phyloP scores from a whole-genome alignment of 2,797 vertebrate species.

The Anguilla anguilla region DNA sequence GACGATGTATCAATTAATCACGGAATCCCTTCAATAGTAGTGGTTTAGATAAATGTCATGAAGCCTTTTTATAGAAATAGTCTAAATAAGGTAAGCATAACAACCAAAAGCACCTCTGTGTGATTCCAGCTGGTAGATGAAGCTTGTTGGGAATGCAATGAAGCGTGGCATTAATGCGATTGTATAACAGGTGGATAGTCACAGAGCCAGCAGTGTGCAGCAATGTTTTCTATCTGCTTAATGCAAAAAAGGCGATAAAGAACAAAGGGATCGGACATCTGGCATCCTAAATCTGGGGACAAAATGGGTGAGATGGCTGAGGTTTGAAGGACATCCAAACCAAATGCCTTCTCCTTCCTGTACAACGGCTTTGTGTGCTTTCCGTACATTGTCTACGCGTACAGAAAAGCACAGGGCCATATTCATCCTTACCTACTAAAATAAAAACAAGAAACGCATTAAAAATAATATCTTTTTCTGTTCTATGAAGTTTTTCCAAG shows the following conservation, averaged over 20 bases:
- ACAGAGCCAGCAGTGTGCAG: slow-evolving; percentile 49
- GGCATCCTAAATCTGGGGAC: slow-evolving; percentile 68
- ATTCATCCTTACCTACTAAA: background rate
- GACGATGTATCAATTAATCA: slow-evolving; percentile 10
- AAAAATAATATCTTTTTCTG: background rate
- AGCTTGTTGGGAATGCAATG: slow-evolving; percentile 39
- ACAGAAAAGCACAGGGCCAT: background rate
- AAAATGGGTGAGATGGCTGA: slow-evolving; percentile 59
- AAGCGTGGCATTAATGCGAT: slow-evolving; percentile 45
- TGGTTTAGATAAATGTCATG: background rate
- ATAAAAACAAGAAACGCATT: background rate
- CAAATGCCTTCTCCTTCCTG: background rate
- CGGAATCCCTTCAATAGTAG: slow-evolving; percentile 11
- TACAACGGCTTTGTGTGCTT: slow-evolving; percentile 18
- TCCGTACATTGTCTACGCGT: background rate
- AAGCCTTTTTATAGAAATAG: background rate
- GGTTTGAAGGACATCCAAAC: slow-evolving; percentile 24
- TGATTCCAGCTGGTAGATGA: background rate
- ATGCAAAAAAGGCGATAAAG: slow-evolving; percentile 55
- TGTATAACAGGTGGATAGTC: slow-evolving; percentile 75
- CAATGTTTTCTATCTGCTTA: slow-evolving; percentile 46
- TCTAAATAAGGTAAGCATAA: background rate
- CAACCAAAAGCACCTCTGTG: background rate
- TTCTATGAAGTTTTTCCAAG: slow-evolving; percentile 1
- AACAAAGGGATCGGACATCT: slow-evolving; percentile 64